Conservation (phyloP, 2,888 invertebrate species). For the Rotaria macrura region DNA sequence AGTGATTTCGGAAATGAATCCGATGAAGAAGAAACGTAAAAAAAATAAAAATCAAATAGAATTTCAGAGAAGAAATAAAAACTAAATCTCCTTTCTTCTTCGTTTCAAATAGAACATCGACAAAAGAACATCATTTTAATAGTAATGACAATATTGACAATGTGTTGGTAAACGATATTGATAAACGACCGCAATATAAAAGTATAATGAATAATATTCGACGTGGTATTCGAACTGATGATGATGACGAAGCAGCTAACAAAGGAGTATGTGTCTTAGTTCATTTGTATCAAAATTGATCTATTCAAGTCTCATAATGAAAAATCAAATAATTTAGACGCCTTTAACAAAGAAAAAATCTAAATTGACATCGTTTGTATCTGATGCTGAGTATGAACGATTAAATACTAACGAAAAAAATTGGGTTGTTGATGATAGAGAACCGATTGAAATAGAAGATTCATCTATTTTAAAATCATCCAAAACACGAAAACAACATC, state of each 20-base stretch:
- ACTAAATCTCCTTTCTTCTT: neutral
- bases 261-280: neutral
- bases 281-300: neutral
- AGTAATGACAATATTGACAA: neutral
- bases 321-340: neutral
- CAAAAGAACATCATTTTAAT: neutral
- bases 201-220: constrained; percentile 1
- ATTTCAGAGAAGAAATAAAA: neutral
- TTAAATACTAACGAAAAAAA: neutral
- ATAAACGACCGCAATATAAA: neutral
- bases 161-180: neutral
- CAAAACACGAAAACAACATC: neutral
- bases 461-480: neutral
- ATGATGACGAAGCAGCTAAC: neutral
- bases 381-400: constrained; percentile 7
- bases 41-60: neutral
- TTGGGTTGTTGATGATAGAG: neutral
- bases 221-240: constrained; percentile 2
- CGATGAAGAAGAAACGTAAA: neutral
- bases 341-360: neutral
- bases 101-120: neutral
- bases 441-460: neutral
- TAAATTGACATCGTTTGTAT: neutral
- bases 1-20: neutral
- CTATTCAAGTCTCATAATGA: neutral